Evolutionary conservation across 2,797 vertebrate genomes (phyloP), one percentile per base, ranked within the genome.

Genomic region (Notoglanidium macrostoma): DNA sequence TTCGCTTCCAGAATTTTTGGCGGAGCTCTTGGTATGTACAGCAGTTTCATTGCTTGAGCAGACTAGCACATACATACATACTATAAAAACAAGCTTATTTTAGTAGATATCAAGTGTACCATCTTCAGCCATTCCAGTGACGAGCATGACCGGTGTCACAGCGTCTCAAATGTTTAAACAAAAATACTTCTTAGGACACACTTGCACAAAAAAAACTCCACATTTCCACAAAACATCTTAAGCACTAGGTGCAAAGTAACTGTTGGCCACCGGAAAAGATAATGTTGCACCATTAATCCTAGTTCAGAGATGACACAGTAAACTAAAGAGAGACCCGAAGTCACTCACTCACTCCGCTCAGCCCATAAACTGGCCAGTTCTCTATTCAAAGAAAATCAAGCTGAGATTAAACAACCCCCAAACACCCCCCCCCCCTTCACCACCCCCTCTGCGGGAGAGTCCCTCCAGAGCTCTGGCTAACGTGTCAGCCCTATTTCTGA

Each of bases 401-500:
- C 93, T 93, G 92, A 96, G 92, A 95, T 92, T 92, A 10, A 23
- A 83, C 59, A 21, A 26, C 57, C 23, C 63, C 63, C 79, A 59
- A 21, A 8, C 77, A 2, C 59, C n/a, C 23, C 35, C 40, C 46
- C 72, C 1, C 72, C 87, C 85, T 70, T 84, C 90, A 21, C 40
- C 46, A 44, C 88, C 90, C 74, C 57, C 85, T 87, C 92, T 91
- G 93, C 84, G 73, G 87, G 93, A 94, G 93, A 90, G 91, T 91
- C 90, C 91, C 85, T 63, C 57, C 68, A 87, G 90, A 86, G 90
- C 85, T 76, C 70, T 90, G 89, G 90, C 88, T 88, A 89, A 73
- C 88, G 88, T 92, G 94, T 95, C 95, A 95, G 94, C 94, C 95
- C 95, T 95, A 96, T 96, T 95, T 96, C 94, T 96, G 95, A 95